Percentiles rank a stretch among this genome's conserved stretches.
Evolutionary conservation across 2,888 invertebrate genomes (phyloP).

Genomic region (Chymomyza procnemis): DNA sequence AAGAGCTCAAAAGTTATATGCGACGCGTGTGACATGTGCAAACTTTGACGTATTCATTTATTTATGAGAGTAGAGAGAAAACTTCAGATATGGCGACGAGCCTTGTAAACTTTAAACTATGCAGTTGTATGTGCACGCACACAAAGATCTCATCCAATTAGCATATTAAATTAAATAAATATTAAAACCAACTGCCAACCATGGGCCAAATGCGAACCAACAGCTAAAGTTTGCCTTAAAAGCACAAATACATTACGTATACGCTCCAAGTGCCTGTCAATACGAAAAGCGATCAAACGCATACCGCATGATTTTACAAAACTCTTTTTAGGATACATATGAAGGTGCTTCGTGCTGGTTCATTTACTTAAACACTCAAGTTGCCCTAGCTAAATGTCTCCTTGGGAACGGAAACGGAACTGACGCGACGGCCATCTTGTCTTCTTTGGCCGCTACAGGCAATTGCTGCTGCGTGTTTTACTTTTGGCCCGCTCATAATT

Average conservation of each 20-base stretch:
- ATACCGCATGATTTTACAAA: no score
- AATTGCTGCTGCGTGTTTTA: not conserved
- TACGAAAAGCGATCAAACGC: conserved; percentile 65
- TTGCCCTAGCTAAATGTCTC: conserved; percentile 56
- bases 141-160: conserved; percentile 72
- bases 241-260: conserved; percentile 35
- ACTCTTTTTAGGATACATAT: conserved; percentile 18
- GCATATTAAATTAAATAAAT: conserved; percentile 77
- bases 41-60: conserved; percentile 64
- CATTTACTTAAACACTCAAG: no score
- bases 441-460: not conserved
- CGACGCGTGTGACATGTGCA: conserved; percentile 57
- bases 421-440: not conserved
- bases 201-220: conserved; percentile 31
- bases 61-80: conserved; percentile 55
- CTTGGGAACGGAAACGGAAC: conserved; percentile 20
- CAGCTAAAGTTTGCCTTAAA: conserved; percentile 16
- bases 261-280: conserved; percentile 62
- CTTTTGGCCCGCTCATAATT: conserved; percentile 59
- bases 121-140: conserved; percentile 21
- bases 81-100: no score
- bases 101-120: conserved; percentile 60
- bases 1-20: conserved; percentile 53
- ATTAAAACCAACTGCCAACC: conserved; percentile 73
- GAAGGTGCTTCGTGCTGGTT: no score